Conservation (phyloP, 1,140 invertebrate species). For the Penaeus japonicus region DNA sequence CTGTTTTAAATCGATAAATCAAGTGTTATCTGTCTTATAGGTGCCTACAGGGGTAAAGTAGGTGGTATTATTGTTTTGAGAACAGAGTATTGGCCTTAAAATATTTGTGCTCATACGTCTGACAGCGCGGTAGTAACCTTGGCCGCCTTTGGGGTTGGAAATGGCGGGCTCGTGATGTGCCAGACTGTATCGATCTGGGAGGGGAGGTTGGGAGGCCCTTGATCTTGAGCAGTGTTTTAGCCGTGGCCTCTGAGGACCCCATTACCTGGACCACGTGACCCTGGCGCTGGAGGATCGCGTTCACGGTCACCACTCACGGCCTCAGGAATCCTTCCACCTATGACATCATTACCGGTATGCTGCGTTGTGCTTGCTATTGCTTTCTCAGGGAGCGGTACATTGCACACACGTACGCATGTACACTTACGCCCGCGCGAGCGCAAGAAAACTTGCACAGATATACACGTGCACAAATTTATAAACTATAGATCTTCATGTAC, state of each 20-base stretch:
- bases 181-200: slow-evolving; percentile 41
- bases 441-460: not conserved
- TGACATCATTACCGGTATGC: not conserved
- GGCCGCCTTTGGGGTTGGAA: slow-evolving; percentile 40
- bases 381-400: not conserved
- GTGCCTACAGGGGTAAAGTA: too few species aligned
- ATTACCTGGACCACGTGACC: slow-evolving; percentile 18
- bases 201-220: slow-evolving; percentile 22
- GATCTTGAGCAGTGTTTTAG: slow-evolving; percentile 35
- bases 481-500: too few species aligned
- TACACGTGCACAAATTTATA: too few species aligned
- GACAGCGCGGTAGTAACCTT: slow-evolving; percentile 37
- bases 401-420: slow-evolving; percentile 5
- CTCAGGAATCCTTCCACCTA: not conserved
- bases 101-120: slow-evolving; percentile 17
- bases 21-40: too few species aligned
- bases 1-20: too few species aligned
- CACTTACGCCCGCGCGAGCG: not conserved
- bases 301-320: not conserved
- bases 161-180: slow-evolving; percentile 15
- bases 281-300: not conserved
- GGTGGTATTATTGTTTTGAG: too few species aligned
- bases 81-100: not conserved
- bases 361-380: too few species aligned
- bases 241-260: slow-evolving; percentile 2